These are phyloP conservation scores for Ophioderma brevispina DNA, from an alignment of 35 echinoderm and acorn worm genomes.

Conservation along the genomic window DNA sequence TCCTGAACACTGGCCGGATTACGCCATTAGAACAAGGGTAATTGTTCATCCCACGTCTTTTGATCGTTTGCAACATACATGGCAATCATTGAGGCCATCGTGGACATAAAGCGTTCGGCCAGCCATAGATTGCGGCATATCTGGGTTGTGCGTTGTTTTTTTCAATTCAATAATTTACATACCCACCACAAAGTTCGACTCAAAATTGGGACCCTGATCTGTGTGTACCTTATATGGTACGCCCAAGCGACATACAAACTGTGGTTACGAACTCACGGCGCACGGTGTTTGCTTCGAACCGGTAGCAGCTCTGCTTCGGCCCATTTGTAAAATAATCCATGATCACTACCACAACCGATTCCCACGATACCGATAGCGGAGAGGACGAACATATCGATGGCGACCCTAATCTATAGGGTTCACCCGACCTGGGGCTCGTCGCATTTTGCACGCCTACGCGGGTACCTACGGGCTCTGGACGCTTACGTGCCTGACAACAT, in stretches of 20 bases:
- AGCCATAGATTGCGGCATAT: constrained; percentile 41
- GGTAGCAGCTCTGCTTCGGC: constrained; percentile 43
- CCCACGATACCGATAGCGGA: constrained; percentile 26
- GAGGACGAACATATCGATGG: constrained; percentile 39
- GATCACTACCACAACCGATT: constrained; percentile 53
- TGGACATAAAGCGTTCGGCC: constrained; percentile 45
- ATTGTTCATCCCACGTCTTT: constrained; percentile 39
- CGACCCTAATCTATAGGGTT: constrained; percentile 53
- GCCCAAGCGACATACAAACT: constrained; percentile 60
- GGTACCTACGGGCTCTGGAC: background rate
- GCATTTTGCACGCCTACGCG: background rate
- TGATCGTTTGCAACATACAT: constrained; percentile 13
- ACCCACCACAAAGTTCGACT: constrained; percentile 41
- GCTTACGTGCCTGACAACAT: background rate
- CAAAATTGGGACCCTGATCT: constrained; percentile 79
- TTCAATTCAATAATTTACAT: constrained; percentile 49
- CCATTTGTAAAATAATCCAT: constrained; percentile 74
- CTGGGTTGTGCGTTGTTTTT: constrained; percentile 61
- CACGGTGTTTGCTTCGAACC: constrained; percentile 58
- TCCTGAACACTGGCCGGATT: constrained; percentile 38
- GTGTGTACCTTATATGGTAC: constrained; percentile 46
- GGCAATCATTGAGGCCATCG: constrained; percentile 22
- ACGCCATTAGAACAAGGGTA: constrained; percentile 47
- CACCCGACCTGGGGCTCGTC: constrained; percentile 1
- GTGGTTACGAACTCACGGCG: too few relatives aligned